These are phyloP conservation scores for Trididemnum miniatum DNA, from an alignment of 23 tunicate species.

Conservation along the genomic window DNA sequence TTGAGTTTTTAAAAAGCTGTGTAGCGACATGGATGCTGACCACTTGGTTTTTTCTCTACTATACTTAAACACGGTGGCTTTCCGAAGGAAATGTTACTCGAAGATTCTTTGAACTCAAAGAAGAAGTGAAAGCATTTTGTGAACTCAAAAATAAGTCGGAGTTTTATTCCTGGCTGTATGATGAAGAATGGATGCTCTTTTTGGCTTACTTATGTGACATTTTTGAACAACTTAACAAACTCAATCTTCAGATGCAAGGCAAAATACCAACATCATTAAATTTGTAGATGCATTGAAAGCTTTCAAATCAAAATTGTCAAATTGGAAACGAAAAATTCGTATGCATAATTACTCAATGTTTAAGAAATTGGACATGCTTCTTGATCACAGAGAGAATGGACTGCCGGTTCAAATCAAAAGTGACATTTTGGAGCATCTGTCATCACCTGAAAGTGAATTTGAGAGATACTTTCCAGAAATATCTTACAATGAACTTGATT, in stretches of 20 bases:
- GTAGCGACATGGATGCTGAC: constrained; percentile 51
- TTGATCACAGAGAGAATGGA: constrained; percentile 41
- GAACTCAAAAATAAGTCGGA: constrained; percentile 26
- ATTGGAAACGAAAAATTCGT: constrained; percentile 49
- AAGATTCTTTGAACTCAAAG: constrained; percentile 55
- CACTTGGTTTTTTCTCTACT: constrained; percentile 56
- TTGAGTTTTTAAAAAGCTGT: constrained; percentile 48
- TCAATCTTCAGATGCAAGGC: constrained; percentile 56
- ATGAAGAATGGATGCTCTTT: constrained; percentile 57
- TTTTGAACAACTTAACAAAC: constrained; percentile 65
- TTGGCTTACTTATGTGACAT: constrained; percentile 68
- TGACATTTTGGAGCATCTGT: constrained; percentile 32
- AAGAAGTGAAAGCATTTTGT: constrained; percentile 43
- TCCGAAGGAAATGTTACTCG: constrained; percentile 69
- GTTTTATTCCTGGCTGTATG: constrained; percentile 41
- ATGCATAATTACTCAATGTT: constrained; percentile 37
- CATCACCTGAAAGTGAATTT: constrained; percentile 41
- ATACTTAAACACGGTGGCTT: constrained; percentile 57
- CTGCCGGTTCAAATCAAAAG: constrained; percentile 24
- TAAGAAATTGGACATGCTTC: constrained; percentile 51
- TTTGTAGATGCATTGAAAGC: constrained; percentile 46
- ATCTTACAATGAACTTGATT: constrained; percentile 32
- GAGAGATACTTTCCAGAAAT: constrained; percentile 62
- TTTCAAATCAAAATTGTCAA: constrained; percentile 56
- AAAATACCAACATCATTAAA: constrained; percentile 46